Evolutionary conservation across 2,888 invertebrate genomes (phyloP).

Genomic region (Microchrysa polita): DNA sequence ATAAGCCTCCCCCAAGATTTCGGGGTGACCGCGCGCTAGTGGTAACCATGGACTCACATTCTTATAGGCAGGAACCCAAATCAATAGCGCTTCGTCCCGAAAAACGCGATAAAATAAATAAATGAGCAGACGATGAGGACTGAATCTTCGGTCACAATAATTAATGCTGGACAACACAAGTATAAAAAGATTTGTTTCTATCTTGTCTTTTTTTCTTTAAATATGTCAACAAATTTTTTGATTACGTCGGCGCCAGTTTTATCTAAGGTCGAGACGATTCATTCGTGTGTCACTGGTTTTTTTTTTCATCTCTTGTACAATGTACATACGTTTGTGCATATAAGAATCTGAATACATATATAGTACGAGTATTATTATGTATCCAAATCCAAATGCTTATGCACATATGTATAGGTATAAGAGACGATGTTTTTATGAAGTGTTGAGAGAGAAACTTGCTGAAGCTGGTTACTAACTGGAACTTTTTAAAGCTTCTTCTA

Average conservation of each 20-base stretch:
- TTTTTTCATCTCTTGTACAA: too few species aligned
- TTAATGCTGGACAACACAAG: slow-evolving; percentile 37
- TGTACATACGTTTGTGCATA: too few species aligned
- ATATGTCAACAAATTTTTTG: slow-evolving; percentile 56
- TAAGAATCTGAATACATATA: neutral
- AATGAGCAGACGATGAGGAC: neutral
- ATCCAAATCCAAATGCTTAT: neutral
- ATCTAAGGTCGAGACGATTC: slow-evolving; percentile 65
- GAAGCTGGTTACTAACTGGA: too few species aligned
- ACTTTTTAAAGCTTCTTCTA: too few species aligned
- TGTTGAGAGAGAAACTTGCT: too few species aligned
- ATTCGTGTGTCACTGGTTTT: slow-evolving; percentile 34
- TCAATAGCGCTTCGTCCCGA: neutral
- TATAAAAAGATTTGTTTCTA: slow-evolving; percentile 7
- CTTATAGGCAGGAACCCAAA: neutral
- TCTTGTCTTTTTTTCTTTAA: slow-evolving; percentile 41
- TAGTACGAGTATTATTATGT: too few species aligned
- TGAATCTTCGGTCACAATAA: slow-evolving; percentile 20
- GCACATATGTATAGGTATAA: neutral
- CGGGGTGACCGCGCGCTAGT: neutral
- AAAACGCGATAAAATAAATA: neutral
- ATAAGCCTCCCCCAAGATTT: too few species aligned
- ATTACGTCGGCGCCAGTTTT: slow-evolving; percentile 64
- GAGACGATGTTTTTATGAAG: too few species aligned
- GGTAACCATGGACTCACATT: neutral